Evolutionary conservation across 2,113 vertebrate genomes (phyloP).

Genomic region (Cygnus atratus): DNA sequence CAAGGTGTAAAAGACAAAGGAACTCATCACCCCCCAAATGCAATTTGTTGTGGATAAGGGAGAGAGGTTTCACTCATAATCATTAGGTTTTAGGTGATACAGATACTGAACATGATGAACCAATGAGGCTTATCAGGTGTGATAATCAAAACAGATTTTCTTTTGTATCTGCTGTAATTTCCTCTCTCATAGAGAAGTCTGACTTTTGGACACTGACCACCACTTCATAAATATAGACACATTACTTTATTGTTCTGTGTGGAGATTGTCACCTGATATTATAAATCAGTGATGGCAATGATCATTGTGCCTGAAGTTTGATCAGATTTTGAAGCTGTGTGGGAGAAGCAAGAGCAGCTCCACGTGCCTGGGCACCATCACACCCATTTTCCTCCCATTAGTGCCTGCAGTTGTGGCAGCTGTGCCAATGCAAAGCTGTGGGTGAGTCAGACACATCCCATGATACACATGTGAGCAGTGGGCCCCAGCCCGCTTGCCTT

Average conservation of each 20-base stretch:
- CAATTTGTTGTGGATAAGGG: slow-evolving; percentile 54
- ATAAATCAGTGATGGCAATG: neutral
- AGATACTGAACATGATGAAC: slow-evolving; percentile 60
- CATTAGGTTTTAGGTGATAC: slow-evolving; percentile 32
- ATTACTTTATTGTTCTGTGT: neutral
- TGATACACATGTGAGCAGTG: rapidly evolving
- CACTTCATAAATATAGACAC: neutral
- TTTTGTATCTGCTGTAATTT: slow-evolving; percentile 30
- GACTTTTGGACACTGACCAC: neutral
- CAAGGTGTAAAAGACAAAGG: slow-evolving; percentile 19
- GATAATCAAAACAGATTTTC: slow-evolving; percentile 65
- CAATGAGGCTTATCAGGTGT: slow-evolving; percentile 61
- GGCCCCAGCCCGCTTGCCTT: neutral
- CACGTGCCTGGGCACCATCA: neutral
- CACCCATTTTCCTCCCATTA: neutral
- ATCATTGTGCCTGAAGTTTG: neutral
- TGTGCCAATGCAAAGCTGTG: neutral
- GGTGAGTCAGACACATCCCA: neutral
- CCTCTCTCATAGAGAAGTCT: neutral
- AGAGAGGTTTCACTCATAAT: slow-evolving; percentile 42
- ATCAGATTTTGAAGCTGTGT: neutral
- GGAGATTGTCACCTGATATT: neutral
- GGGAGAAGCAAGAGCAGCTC: neutral
- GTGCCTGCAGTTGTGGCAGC: neutral
- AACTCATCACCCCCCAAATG: slow-evolving; percentile 38